phyloP scores from a whole-genome alignment of 2,113 vertebrate genomes.

The Heloderma charlesbogerti region DNA sequence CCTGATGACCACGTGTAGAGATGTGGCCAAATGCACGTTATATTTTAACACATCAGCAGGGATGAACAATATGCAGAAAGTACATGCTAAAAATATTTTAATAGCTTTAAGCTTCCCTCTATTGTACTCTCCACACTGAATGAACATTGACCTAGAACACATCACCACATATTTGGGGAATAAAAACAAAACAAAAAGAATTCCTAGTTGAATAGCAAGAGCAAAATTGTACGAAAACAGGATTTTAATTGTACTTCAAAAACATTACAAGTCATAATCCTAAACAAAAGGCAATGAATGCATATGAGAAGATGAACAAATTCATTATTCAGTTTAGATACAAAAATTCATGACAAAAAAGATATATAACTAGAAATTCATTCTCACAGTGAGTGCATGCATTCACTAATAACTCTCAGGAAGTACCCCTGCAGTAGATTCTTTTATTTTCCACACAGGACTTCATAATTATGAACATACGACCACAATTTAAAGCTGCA shows the following conservation, averaged over 20 bases:
- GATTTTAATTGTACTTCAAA: not conserved
- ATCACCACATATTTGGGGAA: not conserved
- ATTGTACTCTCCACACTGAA: not conserved
- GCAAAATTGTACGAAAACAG: not conserved
- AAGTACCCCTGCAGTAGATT: slow-evolving; percentile 26
- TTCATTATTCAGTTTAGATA: slow-evolving; percentile 21
- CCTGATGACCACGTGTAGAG: not conserved
- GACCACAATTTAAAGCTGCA: slow-evolving; percentile 26
- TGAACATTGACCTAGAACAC: not conserved
- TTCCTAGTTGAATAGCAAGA: not conserved
- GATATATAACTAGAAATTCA: slow-evolving; percentile 23
- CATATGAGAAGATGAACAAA: not conserved
- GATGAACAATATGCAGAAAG: not conserved
- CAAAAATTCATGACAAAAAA: slow-evolving; percentile 20
- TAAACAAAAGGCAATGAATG: not conserved
- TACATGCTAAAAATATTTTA: not conserved
- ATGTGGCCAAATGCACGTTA: slow-evolving; percentile 18
- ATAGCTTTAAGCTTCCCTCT: not conserved
- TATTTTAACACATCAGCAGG: not conserved
- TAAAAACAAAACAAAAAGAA: not conserved
- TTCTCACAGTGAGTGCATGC: not conserved
- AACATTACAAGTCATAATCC: not conserved
- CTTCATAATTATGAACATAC: slow-evolving; percentile 11
- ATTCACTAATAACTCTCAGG: slow-evolving; percentile 23
- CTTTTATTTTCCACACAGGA: slow-evolving; percentile 39